These are phyloP conservation scores for Rhombomys opimus DNA, from an alignment of 2,113 vertebrate species.

Conservation along the genomic window DNA sequence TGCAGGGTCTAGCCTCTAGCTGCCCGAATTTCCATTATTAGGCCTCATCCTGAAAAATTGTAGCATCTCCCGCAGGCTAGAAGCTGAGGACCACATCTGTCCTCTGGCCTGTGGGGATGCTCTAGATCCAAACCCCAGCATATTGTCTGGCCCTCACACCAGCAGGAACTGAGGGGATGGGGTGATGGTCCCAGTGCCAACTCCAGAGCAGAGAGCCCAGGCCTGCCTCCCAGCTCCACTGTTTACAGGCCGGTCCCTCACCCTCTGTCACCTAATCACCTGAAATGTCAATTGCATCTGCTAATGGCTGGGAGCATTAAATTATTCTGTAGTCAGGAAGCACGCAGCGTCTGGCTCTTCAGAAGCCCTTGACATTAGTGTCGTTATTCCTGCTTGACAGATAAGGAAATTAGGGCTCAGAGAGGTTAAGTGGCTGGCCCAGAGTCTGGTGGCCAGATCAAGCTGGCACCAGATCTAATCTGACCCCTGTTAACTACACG, in stretches of 20 bases:
- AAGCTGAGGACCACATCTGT: not conserved
- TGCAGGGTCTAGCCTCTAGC: too few species aligned
- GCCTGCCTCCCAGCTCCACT: not conserved
- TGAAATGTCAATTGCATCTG: not conserved
- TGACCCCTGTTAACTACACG: slow-evolving; percentile 43
- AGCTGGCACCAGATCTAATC: not conserved
- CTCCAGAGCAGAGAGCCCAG: not conserved
- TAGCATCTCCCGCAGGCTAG: not conserved
- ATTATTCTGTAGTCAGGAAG: not conserved
- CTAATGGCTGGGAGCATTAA: not conserved
- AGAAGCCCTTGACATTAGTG: slow-evolving; percentile 6
- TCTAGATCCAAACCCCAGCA: not conserved
- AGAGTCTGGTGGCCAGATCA: slow-evolving; percentile 12
- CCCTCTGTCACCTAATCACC: not conserved
- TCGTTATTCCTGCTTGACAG: slow-evolving; percentile 32
- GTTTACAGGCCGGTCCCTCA: not conserved
- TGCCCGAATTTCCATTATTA: not conserved
- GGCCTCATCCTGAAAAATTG: not conserved
- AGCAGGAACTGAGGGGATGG: not conserved
- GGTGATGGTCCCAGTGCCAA: not conserved
- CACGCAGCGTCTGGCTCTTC: not conserved
- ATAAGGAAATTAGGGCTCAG: slow-evolving; percentile 55
- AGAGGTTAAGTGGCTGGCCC: slow-evolving; percentile 58
- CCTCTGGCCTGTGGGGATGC: not conserved
- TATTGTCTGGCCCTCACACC: not conserved